Percentiles rank a stretch among this genome's conserved stretches.
Evolutionary conservation across 2,113 vertebrate genomes (phyloP).

Genomic region (Formicarius rufipectus): DNA sequence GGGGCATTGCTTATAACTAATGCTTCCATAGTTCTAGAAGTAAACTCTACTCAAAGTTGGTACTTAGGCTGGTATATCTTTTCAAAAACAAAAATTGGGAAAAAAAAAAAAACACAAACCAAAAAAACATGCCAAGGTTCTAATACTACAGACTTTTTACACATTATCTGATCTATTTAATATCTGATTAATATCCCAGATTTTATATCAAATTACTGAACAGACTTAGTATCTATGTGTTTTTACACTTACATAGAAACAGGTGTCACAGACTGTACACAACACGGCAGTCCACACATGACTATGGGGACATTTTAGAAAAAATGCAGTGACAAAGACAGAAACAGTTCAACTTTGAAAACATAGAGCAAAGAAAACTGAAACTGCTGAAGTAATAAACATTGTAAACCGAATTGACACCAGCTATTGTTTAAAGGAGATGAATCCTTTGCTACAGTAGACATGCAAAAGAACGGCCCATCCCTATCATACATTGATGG

Average conservation of each 20-base stretch:
- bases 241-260: background rate
- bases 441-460: background rate
- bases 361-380: background rate
- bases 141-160: background rate
- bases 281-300: background rate
- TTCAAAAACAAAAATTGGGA: background rate
- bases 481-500: background rate
- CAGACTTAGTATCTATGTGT: background rate
- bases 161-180: background rate
- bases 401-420: background rate
- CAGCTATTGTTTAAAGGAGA: background rate
- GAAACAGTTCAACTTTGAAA: background rate
- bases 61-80: background rate
- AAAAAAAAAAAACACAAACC: background rate
- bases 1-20: constrained; percentile 10
- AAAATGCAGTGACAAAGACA: background rate
- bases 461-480: background rate
- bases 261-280: background rate
- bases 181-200: background rate
- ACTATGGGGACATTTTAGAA: background rate
- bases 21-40: background rate
- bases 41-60: background rate
- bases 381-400: background rate
- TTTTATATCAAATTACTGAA: background rate
- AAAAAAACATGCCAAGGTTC: background rate